Base-by-base conservation (phyloP, 2,888 invertebrate species). In the Gerris lacustris region DNA sequence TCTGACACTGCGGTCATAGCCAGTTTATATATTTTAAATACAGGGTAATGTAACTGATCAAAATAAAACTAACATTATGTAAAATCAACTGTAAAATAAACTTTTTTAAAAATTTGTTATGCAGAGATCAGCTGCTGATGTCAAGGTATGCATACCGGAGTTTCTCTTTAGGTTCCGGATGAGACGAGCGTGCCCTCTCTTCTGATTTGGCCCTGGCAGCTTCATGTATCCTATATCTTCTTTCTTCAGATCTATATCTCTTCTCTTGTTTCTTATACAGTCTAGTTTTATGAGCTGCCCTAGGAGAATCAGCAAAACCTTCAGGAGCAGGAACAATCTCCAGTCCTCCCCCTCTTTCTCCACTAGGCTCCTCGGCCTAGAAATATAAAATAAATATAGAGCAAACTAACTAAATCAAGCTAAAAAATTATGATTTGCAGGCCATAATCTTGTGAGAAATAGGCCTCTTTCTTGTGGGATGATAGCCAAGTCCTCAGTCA, bases 281-380 rank as follows among this genome's bases (percentile, higher is more conserved):
- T 44, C 86, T 71, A 83, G 84, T 77, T 17, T 75, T 67, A 75
- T 76, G 75, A 76, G 79, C 75, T 77, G 79, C 76, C 82, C 84
- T 83, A 6, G 93, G 93, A 0, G 92, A 92, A 80, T 94, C 93
- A 6, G 91, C 93, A 79, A 93, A 94, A 66, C 92, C 92, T 17
- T 91, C 92, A 2, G 93, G 93, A 0, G 93, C 93, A 77, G 92
- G 90, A 2, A 93, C 92, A 76, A 93, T 92, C 77, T 91, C 90
- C 73, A 81, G 72, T 4, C 67, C 67, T 17, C 69, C 71, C 5
- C 44, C 68, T 45, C 44, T 69, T 44, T 62, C 69, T 47, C 67
- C 64, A 1, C 9, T 69, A 9, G 63, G 9, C 15, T 55, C 55
- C 55, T 55, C 55, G 2, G 55, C 2, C 55, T 55, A 55, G 55